These are phyloP conservation scores for Corbicula japonica DNA, from an alignment of 2,888 invertebrate genomes.

Conservation along the genomic window DNA sequence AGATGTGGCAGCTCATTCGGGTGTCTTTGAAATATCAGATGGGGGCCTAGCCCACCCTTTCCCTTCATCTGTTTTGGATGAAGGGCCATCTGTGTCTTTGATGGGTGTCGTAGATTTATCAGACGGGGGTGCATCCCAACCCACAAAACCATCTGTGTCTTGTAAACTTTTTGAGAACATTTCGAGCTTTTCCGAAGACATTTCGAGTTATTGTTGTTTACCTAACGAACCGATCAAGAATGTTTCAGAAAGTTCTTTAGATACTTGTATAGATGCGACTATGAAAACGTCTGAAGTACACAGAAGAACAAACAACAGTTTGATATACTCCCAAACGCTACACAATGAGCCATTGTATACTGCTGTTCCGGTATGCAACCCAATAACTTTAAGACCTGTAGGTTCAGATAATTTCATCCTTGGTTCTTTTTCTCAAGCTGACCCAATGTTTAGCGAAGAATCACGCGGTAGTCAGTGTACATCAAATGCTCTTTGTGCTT, in stretches of 20 bases:
- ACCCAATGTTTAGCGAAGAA: too few relatives aligned
- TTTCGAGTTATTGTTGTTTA: slow-evolving; percentile 7
- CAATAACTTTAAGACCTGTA: slow-evolving; percentile 3
- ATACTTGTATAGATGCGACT: slow-evolving; percentile 9
- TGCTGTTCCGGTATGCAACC: slow-evolving; percentile 1
- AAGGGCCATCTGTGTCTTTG: too few relatives aligned
- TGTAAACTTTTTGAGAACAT: slow-evolving; percentile 7
- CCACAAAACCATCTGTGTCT: slow-evolving; percentile 10
- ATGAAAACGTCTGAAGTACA: slow-evolving; percentile 5
- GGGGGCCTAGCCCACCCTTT: not conserved
- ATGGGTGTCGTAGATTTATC: slow-evolving; percentile 2
- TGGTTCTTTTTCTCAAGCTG: too few relatives aligned
- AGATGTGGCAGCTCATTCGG: too few relatives aligned
- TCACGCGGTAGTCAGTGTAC: too few relatives aligned
- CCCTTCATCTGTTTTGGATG: not conserved
- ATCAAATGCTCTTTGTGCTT: too few relatives aligned
- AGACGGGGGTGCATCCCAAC: slow-evolving; percentile 3
- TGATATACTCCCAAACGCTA: slow-evolving; percentile 1
- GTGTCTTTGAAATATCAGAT: not conserved
- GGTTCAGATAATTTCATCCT: too few relatives aligned
- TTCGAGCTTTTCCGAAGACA: slow-evolving; percentile 11
- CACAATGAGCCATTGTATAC: slow-evolving; percentile 9
- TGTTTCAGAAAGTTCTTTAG: slow-evolving; percentile 11
- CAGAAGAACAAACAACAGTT: slow-evolving; percentile 6
- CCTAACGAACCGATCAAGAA: not conserved